Base-by-base conservation (phyloP, 2,797 vertebrate species). In the Dallia pectoralis region DNA sequence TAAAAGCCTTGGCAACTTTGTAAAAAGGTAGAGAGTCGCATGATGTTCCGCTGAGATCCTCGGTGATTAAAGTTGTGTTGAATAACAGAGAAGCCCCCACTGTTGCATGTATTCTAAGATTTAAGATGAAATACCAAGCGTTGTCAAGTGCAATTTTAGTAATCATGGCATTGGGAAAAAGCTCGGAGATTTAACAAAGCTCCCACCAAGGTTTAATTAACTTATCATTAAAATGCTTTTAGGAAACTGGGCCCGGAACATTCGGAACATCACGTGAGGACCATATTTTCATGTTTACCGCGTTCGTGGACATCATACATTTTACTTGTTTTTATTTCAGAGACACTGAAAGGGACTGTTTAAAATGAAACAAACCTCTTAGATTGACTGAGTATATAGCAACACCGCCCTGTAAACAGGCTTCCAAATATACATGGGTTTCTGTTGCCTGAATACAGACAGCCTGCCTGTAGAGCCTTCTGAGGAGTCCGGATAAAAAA, bases 371-470 rank as follows among this genome's bases (percentile, higher is more conserved):
- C 53, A 59, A 56, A 11, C 51, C 51, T 53, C 51, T 53, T 53
- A 53, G 8, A 53, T 53, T 9, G 9, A 53, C 8, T 59, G 4
- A 14, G 53, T 12, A 25, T 59, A 12, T 59, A 59, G 53, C 53
- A 11, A 59, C 25, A 59, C 22, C 9, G 12, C 25, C 4, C n/a
- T 59, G 22, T 25, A 59, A 59, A 59, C 25, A 0, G 3, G 25
- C n/a, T 59, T 59, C 22, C 68, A 32, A 33, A 71, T 71, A 76
- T 74, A 85, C 71, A 85, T 74, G 79, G 78, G 81, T 72, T 74
- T 62, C 81, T 91, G 90, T 90, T 90, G 88, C 89, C 91, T 86
- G 87, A 89, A 86, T 88, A 89, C 88, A 81, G 82, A 62, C 77
- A 81, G 74, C 79, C 82, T 81, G 80, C 76, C 25, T 59, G 25